Percentiles rank a stretch among this genome's conserved stretches.
These are phyloP conservation scores for Drosophila virilis DNA, from an alignment of 1,140 invertebrate species.

Conservation along the genomic window DNA sequence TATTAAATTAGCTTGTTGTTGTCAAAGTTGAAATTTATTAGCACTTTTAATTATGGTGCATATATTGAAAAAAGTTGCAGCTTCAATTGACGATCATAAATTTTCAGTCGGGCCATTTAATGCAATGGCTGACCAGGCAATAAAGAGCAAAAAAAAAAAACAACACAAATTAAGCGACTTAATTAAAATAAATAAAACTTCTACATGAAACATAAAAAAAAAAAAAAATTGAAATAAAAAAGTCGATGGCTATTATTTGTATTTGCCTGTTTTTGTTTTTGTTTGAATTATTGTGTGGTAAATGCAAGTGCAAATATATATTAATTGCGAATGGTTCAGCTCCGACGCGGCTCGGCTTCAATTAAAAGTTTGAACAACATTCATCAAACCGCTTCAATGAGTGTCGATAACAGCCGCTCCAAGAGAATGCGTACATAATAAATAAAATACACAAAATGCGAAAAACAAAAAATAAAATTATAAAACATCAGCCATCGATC, in stretches of 20 bases:
- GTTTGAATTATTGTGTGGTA: constrained; percentile 32
- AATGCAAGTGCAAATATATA: constrained; percentile 64
- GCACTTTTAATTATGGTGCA: constrained; percentile 27
- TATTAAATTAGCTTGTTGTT: constrained; percentile 27
- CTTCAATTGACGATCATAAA: constrained; percentile 45
- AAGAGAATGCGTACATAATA: constrained; percentile 70
- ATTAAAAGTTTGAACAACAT: constrained; percentile 78
- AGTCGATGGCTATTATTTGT: constrained; percentile 10
- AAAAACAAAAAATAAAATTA: constrained; percentile 50
- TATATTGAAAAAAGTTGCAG: constrained; percentile 20
- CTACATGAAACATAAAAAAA: constrained; percentile 7
- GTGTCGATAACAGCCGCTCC: constrained; percentile 76
- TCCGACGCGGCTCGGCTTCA: constrained; percentile 53
- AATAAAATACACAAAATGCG: constrained; percentile 51
- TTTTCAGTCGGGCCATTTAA: constrained; percentile 34
- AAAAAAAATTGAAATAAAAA: constrained; percentile 6
- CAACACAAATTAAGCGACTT: constrained; percentile 51
- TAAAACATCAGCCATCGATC: constrained; percentile 67
- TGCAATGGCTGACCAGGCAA: constrained; percentile 35
- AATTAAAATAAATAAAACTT: constrained; percentile 60
- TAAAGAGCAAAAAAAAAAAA: constrained; percentile 31
- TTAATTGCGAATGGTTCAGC: constrained; percentile 57
- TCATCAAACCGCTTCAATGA: constrained; percentile 56
- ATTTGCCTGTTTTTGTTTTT: constrained; percentile 8
- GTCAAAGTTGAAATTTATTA: constrained; percentile 20